These are phyloP conservation scores for Heliconius erato DNA, from an alignment of 2,888 invertebrate genomes.

Conservation along the genomic window DNA sequence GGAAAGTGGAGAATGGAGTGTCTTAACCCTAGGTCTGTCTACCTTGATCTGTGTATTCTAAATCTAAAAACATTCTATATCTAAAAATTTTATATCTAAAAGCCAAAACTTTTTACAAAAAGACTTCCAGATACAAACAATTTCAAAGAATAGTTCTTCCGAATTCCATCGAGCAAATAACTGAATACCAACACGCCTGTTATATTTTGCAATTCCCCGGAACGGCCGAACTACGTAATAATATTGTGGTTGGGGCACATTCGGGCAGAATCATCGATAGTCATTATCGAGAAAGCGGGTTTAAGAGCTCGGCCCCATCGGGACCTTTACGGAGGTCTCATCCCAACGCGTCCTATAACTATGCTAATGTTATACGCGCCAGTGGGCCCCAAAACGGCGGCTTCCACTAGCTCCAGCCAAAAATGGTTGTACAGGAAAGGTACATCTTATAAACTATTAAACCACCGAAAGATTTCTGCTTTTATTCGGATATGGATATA, in stretches of 20 bases:
- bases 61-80: too few relatives aligned
- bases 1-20: too few relatives aligned
- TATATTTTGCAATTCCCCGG: constrained; percentile 80
- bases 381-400: constrained; percentile 80
- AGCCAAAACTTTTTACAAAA: background rate
- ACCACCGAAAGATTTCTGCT: constrained; percentile 54
- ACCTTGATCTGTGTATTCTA: too few relatives aligned
- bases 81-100: too few relatives aligned
- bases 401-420: constrained; percentile 69
- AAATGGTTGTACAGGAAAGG: constrained; percentile 35
- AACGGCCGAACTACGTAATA: constrained; percentile 81
- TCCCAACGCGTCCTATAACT: constrained; percentile 84
- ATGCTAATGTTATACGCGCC: constrained; percentile 86
- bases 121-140: constrained; percentile 7
- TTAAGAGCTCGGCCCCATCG: constrained; percentile 81
- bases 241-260: constrained; percentile 81
- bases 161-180: constrained; percentile 71
- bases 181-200: constrained; percentile 72
- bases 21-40: too few relatives aligned
- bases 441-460: constrained; percentile 53
- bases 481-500: constrained; percentile 39
- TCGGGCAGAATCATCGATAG: constrained; percentile 84
- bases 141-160: constrained; percentile 36
- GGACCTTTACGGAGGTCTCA: constrained; percentile 84
- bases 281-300: constrained; percentile 85